Base-by-base conservation (phyloP, 2,113 vertebrate genomes). In the Narcine bancroftii region DNA sequence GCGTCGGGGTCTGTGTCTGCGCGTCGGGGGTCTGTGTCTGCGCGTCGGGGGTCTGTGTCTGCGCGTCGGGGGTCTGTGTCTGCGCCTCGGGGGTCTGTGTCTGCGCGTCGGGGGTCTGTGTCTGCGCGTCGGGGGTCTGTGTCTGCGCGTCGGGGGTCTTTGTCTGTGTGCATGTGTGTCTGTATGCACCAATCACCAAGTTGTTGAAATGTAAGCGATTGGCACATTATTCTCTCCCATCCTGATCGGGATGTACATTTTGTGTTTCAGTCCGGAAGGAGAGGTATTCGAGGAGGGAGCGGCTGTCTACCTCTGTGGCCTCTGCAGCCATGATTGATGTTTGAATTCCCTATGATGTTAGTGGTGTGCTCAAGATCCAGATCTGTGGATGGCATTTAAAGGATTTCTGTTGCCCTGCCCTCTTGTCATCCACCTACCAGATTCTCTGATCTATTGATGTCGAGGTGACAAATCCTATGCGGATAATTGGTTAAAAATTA, bases 231-330 rank as follows among this genome's bases (percentile, higher is more conserved):
- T 7, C 33, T n/a, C 19, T 39, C 39, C 60, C 26, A 36, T 69
- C 66, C 56, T 39, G 36, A 24, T 53, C 39, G 15, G 13, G 17
- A 24, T 17, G 3, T 45, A 92, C 4, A 42, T 9, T 93, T 94
- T 93, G 11, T 93, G 39, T 91, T 92, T 81, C 92, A 96, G 96
- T 93, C 92, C 94, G 96, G 93, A 96, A 96, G 93, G 94, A 94
- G 39, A 95, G 96, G 93, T 97, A 97, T 47, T 96, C 96, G 24
- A 94, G 96, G 83, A 95, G 96, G 93, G 96, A 96, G 93, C 93
- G 96, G n/a, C 95, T 95, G 1, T 95, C 96, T 45, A 92, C 94
- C 9, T 76, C 94, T 10, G 93, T 94, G 39, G 93, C 96, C 56
- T 94, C 94, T 42, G 93, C 95, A 56, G 94, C 94, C 92, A 95